phyloP scores from a whole-genome alignment of 1,140 invertebrate genomes.

The Brachionus sp. region DNA sequence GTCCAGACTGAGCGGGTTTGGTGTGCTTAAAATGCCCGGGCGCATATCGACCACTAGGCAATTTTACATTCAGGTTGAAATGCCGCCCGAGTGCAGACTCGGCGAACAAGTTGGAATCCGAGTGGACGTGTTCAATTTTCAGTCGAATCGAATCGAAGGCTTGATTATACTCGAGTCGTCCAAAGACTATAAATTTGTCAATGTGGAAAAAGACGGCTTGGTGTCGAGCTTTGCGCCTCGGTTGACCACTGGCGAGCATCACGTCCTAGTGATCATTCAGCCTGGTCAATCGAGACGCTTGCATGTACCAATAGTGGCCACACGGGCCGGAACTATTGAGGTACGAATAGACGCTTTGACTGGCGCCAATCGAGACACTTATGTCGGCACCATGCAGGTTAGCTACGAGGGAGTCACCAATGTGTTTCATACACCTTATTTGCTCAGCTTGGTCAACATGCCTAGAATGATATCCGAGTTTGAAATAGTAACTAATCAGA shows the following conservation, averaged over 20 bases:
- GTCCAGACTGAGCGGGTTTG: conserved; percentile 77
- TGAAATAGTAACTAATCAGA: conserved; percentile 87
- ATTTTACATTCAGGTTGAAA: conserved; percentile 91
- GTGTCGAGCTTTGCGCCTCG: conserved; percentile 69
- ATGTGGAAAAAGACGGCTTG: conserved; percentile 83
- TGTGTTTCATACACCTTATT: conserved; percentile 80
- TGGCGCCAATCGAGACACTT: background rate
- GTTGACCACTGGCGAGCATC: conserved; percentile 25
- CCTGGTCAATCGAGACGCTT: background rate
- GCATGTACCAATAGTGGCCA: conserved; percentile 50
- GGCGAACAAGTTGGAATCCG: conserved; percentile 89
- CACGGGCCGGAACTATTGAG: background rate
- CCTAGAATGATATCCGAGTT: conserved; percentile 89
- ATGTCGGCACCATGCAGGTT: conserved; percentile 41
- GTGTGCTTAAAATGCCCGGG: conserved; percentile 72
- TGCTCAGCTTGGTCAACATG: conserved; percentile 84
- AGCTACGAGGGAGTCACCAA: conserved; percentile 86
- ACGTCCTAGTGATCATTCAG: conserved; percentile 28
- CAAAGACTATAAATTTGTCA: conserved; percentile 89
- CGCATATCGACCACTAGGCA: conserved; percentile 71
- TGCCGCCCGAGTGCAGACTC: conserved; percentile 74
- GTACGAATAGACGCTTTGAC: background rate
- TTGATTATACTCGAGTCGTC: conserved; percentile 70
- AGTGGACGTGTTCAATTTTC: conserved; percentile 80
- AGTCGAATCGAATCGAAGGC: conserved; percentile 64